Percentiles rank a stretch among this genome's conserved stretches.
Conservation (phyloP, 2,888 invertebrate species). For the Zeuzera pyrina region DNA sequence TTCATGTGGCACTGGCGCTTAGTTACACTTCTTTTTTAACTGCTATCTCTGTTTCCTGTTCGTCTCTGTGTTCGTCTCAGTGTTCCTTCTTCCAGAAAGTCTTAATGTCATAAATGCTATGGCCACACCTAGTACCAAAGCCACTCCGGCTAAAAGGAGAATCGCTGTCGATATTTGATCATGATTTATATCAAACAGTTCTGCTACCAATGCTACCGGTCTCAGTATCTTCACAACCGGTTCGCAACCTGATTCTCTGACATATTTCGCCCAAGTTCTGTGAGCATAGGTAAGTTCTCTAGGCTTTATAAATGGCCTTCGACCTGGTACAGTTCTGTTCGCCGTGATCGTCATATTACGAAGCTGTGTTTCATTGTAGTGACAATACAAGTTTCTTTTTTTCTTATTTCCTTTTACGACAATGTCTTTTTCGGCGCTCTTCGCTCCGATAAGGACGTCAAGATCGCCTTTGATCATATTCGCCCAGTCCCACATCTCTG, state of each 20-base stretch:
- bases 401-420: slow-evolving; percentile 76
- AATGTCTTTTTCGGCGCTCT: slow-evolving; percentile 75
- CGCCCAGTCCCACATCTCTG: slow-evolving; percentile 83
- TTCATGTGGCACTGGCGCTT: slow-evolving; percentile 10
- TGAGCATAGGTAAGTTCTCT: slow-evolving; percentile 73
- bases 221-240: slow-evolving; percentile 63
- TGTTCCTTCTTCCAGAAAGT: slow-evolving; percentile 31
- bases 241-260: slow-evolving; percentile 77
- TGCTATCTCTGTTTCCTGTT: slow-evolving; percentile 49
- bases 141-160: slow-evolving; percentile 43
- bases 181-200: slow-evolving; percentile 26
- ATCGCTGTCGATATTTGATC: slow-evolving; percentile 34
- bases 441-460: slow-evolving; percentile 77
- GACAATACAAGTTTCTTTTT: slow-evolving; percentile 76
- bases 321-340: slow-evolving; percentile 68
- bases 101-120: slow-evolving; percentile 52
- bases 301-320: slow-evolving; percentile 72
- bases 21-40: slow-evolving; percentile 12
- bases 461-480: slow-evolving; percentile 76
- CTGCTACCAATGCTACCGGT: slow-evolving; percentile 49
- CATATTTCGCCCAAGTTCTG: slow-evolving; percentile 82
- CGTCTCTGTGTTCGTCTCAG: slow-evolving; percentile 35
- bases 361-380: slow-evolving; percentile 73
- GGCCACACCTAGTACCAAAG: slow-evolving; percentile 34
- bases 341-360: slow-evolving; percentile 57